Evolutionary conservation across 2,797 vertebrate genomes (phyloP).

Genomic region (Poeciliopsis paucimaculata): DNA sequence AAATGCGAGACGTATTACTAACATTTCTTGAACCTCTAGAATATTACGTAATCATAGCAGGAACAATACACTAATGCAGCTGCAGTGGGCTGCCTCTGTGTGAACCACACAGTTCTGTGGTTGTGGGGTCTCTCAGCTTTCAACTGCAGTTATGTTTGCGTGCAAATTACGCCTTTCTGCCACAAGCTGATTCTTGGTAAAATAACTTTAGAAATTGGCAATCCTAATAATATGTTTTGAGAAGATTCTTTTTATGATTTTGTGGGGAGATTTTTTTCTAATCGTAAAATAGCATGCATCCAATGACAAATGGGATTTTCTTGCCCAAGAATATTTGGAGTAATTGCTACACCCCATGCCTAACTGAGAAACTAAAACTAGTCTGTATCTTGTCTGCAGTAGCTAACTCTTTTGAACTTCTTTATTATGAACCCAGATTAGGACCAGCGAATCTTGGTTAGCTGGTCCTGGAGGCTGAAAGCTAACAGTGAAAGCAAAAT

Average conservation of each 20-base stretch:
- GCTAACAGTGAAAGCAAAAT: not conserved
- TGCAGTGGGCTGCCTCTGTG: conserved; percentile 47
- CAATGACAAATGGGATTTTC: conserved; percentile 34
- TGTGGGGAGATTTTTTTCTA: conserved; percentile 27
- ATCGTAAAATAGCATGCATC: conserved; percentile 23
- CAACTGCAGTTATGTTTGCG: conserved; percentile 55
- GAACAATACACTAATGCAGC: conserved; percentile 51
- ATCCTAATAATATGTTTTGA: conserved; percentile 13
- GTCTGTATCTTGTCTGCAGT: not conserved
- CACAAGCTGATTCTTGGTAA: conserved; percentile 22
- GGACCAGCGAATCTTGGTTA: not conserved
- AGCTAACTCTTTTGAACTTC: not conserved
- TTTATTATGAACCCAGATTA: not conserved
- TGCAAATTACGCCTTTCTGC: conserved; percentile 39
- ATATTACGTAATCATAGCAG: conserved; percentile 40
- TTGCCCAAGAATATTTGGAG: conserved; percentile 6
- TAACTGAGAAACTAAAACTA: not conserved
- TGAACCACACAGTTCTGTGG: conserved; percentile 41
- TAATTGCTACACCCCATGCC: not conserved
- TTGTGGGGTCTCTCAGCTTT: conserved; percentile 49
- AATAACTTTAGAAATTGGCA: not conserved
- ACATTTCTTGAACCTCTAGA: conserved; percentile 15
- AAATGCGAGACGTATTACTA: conserved; percentile 3
- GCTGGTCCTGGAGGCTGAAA: not conserved
- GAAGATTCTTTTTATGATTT: not conserved